Conservation (phyloP, 2,888 invertebrate species). For the Nezara viridula region DNA sequence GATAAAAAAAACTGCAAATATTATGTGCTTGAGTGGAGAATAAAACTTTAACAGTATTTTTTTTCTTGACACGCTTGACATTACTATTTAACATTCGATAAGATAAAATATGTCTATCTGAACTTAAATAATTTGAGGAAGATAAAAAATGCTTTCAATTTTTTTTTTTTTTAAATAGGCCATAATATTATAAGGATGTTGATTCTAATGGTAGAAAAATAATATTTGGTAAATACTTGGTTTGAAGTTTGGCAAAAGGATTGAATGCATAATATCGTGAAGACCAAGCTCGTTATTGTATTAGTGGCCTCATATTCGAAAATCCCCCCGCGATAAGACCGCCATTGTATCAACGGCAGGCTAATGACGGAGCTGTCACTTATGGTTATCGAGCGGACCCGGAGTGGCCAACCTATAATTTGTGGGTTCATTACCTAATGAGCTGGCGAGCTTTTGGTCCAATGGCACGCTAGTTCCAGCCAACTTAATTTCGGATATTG, state of each 20-base stretch:
- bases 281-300: not conserved
- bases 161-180: no score
- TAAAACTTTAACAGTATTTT: no score
- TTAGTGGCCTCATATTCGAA: not conserved
- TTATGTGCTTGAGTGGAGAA: no score
- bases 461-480: not conserved
- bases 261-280: not conserved
- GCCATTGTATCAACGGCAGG: not conserved
- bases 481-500: not conserved
- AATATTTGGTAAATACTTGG: no score
- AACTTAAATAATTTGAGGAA: no score
- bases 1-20: no score
- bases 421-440: constrained; percentile 12
- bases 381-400: not conserved
- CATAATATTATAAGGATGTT: no score
- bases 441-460: not conserved
- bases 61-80: no score
- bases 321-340: not conserved
- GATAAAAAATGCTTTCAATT: no score
- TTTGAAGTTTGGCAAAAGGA: not conserved
- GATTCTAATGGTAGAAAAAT: no score
- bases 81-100: no score
- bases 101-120: no score
- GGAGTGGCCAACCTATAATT: not conserved
- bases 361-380: constrained; percentile 1